These are phyloP conservation scores for Platycnemis pennipes DNA, from an alignment of 2,888 invertebrate genomes.

Conservation along the genomic window DNA sequence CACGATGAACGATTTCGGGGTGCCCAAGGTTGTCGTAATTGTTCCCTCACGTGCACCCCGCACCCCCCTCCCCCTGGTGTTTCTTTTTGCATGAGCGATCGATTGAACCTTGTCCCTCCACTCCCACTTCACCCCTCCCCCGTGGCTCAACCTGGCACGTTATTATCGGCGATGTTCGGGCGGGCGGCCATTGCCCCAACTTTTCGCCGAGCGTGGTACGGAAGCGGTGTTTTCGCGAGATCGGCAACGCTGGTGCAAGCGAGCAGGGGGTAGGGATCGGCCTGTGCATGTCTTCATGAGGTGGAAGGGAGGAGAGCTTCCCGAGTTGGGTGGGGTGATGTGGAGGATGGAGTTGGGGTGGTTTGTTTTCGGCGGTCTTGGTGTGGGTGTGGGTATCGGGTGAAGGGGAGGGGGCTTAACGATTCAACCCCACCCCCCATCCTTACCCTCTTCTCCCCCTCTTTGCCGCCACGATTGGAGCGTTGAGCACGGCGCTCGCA, in stretches of 20 bases:
- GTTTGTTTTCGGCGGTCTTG: neutral
- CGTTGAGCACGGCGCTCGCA: neutral
- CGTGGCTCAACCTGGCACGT: neutral
- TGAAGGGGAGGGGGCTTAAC: neutral
- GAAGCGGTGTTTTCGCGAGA: neutral
- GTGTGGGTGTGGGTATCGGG: neutral
- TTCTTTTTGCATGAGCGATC: neutral
- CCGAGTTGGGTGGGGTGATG: neutral
- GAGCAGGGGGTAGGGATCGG: neutral
- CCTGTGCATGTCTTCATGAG: neutral
- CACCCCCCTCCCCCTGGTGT: neutral
- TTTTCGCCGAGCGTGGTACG: neutral
- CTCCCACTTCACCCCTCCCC: neutral
- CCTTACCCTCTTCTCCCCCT: neutral
- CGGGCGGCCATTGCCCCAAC: neutral
- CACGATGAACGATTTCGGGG: neutral
- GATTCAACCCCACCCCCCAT: neutral
- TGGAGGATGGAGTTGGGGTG: neutral
- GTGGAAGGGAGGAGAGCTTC: neutral
- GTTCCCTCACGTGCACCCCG: neutral
- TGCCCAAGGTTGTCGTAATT: slow-evolving; percentile 1
- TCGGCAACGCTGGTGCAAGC: neutral
- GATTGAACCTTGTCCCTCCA: neutral
- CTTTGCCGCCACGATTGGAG: neutral
- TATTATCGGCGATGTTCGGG: neutral